Conservation (phyloP, 2,797 vertebrate species). For the Holocentrus rufus region DNA sequence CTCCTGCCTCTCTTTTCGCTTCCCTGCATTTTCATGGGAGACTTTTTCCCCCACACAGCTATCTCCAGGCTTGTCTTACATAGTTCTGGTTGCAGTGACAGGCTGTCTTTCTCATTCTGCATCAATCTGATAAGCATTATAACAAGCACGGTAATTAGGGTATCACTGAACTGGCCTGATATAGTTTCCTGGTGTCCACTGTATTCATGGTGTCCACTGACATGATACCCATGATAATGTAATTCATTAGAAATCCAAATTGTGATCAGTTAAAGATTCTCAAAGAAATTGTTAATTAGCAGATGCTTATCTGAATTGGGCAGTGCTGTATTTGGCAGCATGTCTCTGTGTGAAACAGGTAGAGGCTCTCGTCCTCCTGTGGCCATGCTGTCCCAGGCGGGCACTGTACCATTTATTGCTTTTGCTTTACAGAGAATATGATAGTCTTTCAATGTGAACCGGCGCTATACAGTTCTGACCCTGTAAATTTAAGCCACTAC, state of each 20-base stretch:
- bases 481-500: slow-evolving; percentile 11
- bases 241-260: neutral
- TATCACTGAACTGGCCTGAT: slow-evolving; percentile 1
- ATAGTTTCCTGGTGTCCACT: neutral
- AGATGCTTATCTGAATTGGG: neutral
- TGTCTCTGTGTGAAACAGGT: neutral
- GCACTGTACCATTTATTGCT: neutral
- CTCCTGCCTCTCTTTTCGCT: neutral
- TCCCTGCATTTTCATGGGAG: neutral
- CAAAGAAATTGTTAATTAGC: neutral
- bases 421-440: no score
- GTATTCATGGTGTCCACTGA: neutral
- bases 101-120: neutral
- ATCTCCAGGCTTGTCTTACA: neutral
- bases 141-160: slow-evolving; percentile 12
- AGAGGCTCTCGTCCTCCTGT: neutral
- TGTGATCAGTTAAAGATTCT: neutral
- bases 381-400: neutral
- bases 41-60: neutral
- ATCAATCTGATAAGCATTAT: neutral
- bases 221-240: neutral
- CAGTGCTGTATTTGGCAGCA: neutral
- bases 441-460: neutral
- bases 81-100: neutral
- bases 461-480: slow-evolving; percentile 3